phyloP scores from a whole-genome alignment of 2,113 vertebrate species.

The Laticauda laticaudata region DNA sequence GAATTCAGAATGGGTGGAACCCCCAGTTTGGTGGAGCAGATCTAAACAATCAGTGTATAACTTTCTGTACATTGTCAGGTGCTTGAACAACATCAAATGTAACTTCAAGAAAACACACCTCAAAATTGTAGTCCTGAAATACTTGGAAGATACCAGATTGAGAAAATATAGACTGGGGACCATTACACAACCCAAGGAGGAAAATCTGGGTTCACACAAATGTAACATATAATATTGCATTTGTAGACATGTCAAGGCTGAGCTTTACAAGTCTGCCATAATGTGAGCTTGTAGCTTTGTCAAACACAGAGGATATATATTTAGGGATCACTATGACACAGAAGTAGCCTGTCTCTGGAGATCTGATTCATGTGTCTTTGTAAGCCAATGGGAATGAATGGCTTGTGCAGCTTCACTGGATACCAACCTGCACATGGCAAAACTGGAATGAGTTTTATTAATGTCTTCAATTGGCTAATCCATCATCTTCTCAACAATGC shows the following conservation, averaged over 20 bases:
- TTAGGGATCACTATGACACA: background rate
- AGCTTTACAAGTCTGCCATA: background rate
- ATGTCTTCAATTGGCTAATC: slow-evolving; percentile 75
- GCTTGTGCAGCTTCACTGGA: slow-evolving; percentile 45
- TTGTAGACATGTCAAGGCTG: background rate
- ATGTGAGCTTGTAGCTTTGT: background rate
- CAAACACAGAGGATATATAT: background rate
- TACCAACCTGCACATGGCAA: slow-evolving; percentile 52
- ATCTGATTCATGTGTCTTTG: slow-evolving; percentile 13
- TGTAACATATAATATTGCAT: background rate
- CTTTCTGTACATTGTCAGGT: background rate
- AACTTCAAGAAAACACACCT: background rate
- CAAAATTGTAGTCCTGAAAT: background rate
- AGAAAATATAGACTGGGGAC: background rate
- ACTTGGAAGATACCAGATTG: background rate
- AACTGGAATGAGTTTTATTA: slow-evolving; percentile 76
- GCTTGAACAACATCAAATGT: background rate
- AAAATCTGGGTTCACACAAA: background rate
- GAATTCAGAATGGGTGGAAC: background rate
- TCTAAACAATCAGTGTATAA: background rate
- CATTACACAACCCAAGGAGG: background rate
- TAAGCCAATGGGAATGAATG: slow-evolving; percentile 14
- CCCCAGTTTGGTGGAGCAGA: background rate
- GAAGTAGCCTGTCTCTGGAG: background rate
- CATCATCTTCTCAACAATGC: slow-evolving; percentile 79